phyloP scores from a whole-genome alignment of 1,140 invertebrate species.

The Drosophila paulistorum region DNA sequence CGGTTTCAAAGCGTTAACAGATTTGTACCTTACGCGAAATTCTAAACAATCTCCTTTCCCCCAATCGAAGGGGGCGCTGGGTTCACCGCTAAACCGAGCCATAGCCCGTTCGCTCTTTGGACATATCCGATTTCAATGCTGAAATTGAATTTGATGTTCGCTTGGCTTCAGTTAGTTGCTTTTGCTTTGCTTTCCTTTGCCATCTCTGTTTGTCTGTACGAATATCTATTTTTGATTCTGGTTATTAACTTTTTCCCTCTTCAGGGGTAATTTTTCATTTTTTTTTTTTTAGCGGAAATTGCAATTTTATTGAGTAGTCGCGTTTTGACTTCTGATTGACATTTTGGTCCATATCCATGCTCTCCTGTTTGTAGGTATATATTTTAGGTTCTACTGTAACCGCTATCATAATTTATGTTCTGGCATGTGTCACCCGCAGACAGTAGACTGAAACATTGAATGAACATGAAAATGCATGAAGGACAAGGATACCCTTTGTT shows the following conservation, averaged over 20 bases:
- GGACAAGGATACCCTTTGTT: too few relatives aligned
- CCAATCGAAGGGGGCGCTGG: conserved; percentile 20
- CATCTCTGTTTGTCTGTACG: conserved; percentile 32
- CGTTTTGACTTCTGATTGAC: conserved; percentile 77
- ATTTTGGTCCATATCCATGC: conserved; percentile 49
- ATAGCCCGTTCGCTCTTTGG: conserved; percentile 11
- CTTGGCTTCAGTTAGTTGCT: conserved; percentile 39
- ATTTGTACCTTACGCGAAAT: conserved; percentile 67
- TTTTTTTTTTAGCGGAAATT: conserved; percentile 64
- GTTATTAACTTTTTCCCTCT: conserved; percentile 36
- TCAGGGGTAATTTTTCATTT: neutral
- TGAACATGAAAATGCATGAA: neutral
- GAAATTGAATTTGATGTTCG: conserved; percentile 66
- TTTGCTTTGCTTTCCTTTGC: conserved; percentile 5
- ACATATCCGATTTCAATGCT: conserved; percentile 71
- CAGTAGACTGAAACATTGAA: conserved; percentile 42
- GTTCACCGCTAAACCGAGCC: conserved; percentile 30
- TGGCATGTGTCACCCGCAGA: conserved; percentile 64
- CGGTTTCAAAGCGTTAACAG: conserved; percentile 57
- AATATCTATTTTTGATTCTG: conserved; percentile 19
- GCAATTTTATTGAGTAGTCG: conserved; percentile 62
- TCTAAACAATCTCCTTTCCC: conserved; percentile 44
- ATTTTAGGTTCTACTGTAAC: conserved; percentile 38
- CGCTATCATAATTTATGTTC: conserved; percentile 65
- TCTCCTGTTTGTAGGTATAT: conserved; percentile 17